These are phyloP conservation scores for Sturnus vulgaris DNA, from an alignment of 2,113 vertebrate genomes.

Conservation along the genomic window DNA sequence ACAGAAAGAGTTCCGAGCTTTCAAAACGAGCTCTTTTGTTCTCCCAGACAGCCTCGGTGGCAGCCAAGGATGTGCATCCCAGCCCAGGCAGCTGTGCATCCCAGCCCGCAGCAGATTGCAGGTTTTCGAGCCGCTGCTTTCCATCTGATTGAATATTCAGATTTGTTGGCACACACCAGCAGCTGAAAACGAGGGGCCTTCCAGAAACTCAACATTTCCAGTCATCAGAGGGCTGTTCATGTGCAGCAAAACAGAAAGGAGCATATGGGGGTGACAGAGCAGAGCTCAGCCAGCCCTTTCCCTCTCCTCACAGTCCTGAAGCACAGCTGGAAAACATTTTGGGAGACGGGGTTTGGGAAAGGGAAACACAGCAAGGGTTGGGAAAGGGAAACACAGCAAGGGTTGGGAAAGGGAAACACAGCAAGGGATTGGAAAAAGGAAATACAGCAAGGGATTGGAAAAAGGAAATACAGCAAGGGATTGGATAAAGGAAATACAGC, in stretches of 20 bases:
- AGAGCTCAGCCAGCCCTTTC: not conserved
- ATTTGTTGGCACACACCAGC: not conserved
- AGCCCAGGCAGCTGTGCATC: conserved; percentile 54
- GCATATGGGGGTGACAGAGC: conserved; percentile 13
- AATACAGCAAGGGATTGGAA: too few relatives aligned
- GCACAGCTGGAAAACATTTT: not conserved
- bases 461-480: too few relatives aligned
- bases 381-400: not conserved
- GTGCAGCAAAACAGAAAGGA: conserved; percentile 28
- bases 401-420: not conserved
- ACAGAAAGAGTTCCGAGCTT: not conserved
- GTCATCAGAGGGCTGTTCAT: not conserved
- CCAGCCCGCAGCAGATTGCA: conserved; percentile 55
- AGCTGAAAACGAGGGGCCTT: conserved; percentile 27
- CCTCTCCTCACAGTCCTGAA: not conserved
- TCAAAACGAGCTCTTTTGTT: not conserved
- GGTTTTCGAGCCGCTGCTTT: conserved; percentile 48
- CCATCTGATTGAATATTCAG: conserved; percentile 59
- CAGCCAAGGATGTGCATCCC: conserved; percentile 19
- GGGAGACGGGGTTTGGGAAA: accelerated
- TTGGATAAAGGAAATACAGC: too few relatives aligned
- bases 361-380: not conserved
- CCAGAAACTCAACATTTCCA: conserved; percentile 16
- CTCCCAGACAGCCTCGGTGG: conserved; percentile 8
- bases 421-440: not conserved